phyloP scores from a whole-genome alignment of 2,888 invertebrate genomes.

The Drosophila aldrichi region DNA sequence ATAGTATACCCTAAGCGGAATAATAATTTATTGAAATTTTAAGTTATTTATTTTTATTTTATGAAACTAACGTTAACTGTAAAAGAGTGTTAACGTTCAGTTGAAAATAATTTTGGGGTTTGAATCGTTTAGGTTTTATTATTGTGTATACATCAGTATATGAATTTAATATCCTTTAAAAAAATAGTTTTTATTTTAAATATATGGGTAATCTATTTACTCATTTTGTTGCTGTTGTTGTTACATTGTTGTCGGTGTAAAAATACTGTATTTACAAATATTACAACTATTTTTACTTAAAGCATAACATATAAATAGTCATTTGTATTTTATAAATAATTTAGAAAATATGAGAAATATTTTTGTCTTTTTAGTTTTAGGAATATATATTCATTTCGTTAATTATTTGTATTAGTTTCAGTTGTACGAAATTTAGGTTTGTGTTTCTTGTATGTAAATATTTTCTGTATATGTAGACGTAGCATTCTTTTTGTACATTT shows the following conservation, averaged over 20 bases:
- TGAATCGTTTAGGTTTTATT: conserved; percentile 65
- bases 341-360: conserved; percentile 81
- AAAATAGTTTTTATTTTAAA: conserved; percentile 66
- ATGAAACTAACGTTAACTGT: conserved; percentile 32
- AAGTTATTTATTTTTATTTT: conserved; percentile 21
- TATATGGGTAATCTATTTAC: conserved; percentile 53
- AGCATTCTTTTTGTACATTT: conserved; percentile 55
- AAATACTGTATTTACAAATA: conserved; percentile 78
- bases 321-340: conserved; percentile 74
- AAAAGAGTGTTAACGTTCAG: conserved; percentile 38
- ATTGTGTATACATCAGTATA: conserved; percentile 58
- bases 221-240: conserved; percentile 44
- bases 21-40: conserved; percentile 54
- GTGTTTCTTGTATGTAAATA: conserved; percentile 57
- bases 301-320: conserved; percentile 76
- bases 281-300: conserved; percentile 72
- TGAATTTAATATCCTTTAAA: conserved; percentile 69
- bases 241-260: conserved; percentile 65
- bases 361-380: conserved; percentile 68
- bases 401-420: conserved; percentile 64
- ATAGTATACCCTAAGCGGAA: conserved; percentile 47
- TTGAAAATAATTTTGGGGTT: conserved; percentile 39
- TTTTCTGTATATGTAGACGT: conserved; percentile 57
- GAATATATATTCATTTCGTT: conserved; percentile 60
- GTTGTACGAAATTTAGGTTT: conserved; percentile 72